phyloP scores from a whole-genome alignment of 2,888 invertebrate genomes.

The Clepsis dumicolana region DNA sequence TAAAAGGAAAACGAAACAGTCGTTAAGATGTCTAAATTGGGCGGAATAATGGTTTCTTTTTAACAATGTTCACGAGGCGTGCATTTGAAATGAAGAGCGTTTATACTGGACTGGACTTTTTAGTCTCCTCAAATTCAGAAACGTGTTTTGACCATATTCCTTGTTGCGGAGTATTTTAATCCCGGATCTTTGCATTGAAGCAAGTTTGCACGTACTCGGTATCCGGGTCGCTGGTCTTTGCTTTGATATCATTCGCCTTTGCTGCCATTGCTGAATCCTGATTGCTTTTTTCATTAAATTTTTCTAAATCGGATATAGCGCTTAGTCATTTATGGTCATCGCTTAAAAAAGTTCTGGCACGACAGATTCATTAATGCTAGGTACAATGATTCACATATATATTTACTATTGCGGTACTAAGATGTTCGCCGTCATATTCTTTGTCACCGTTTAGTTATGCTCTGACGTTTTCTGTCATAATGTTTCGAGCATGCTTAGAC shows the following conservation, averaged over 20 bases:
- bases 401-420: conserved; percentile 44
- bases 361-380: conserved; percentile 45
- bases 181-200: conserved; percentile 45
- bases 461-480: conserved; percentile 63
- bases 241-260: conserved; percentile 47
- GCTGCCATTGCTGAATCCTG: conserved; percentile 41
- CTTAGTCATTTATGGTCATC: conserved; percentile 50
- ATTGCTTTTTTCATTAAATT: conserved; percentile 35
- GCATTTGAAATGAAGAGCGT: conserved; percentile 31
- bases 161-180: conserved; percentile 52
- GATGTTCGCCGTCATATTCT: conserved; percentile 46
- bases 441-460: conserved; percentile 68
- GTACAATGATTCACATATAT: conserved; percentile 50
- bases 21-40: conserved; percentile 15
- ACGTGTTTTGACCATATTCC: conserved; percentile 41
- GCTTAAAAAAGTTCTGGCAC: conserved; percentile 39
- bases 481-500: conserved; percentile 51
- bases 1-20: not conserved
- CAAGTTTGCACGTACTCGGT: conserved; percentile 48
- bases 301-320: conserved; percentile 37
- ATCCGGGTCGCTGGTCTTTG: conserved; percentile 64
- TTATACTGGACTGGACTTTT: conserved; percentile 34
- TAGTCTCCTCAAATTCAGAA: conserved; percentile 38
- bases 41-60: conserved; percentile 19
- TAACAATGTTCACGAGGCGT: conserved; percentile 19